A percentile compares a stretch with the other conserved stretches of the same genome.
These are phyloP conservation scores for Calosoma granatense DNA, from an alignment of 1,140 invertebrate species.

Conservation along the genomic window DNA sequence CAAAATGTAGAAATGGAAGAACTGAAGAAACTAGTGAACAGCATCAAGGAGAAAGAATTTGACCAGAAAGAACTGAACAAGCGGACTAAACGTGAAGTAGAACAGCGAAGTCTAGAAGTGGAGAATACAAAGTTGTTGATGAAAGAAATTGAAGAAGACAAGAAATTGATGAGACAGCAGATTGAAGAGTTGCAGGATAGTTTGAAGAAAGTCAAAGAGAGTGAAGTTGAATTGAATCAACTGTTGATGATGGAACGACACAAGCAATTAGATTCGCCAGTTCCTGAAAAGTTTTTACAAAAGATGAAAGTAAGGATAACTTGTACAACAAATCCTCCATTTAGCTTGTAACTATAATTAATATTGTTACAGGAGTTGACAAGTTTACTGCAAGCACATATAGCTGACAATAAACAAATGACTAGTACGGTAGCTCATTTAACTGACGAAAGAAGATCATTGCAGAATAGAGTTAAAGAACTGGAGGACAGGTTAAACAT, in stretches of 20 bases:
- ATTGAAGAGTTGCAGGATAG: slow-evolving; percentile 20
- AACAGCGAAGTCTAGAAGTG: slow-evolving; percentile 35
- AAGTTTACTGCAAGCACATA: slow-evolving; percentile 34
- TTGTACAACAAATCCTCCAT: not conserved
- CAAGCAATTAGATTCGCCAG: slow-evolving; percentile 13
- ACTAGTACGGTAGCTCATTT: slow-evolving; percentile 38
- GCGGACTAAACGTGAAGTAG: slow-evolving; percentile 37
- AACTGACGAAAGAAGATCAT: slow-evolving; percentile 33
- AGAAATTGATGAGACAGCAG: slow-evolving; percentile 22
- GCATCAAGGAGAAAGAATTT: slow-evolving; percentile 28
- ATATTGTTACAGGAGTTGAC: slow-evolving; percentile 40
- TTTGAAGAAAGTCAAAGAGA: slow-evolving; percentile 18
- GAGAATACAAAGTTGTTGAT: slow-evolving; percentile 32
- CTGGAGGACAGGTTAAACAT: slow-evolving; percentile 24
- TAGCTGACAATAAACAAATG: slow-evolving; percentile 41
- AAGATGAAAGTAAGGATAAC: slow-evolving; percentile 34
- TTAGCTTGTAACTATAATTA: not conserved
- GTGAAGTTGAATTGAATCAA: slow-evolving; percentile 17
- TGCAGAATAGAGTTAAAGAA: slow-evolving; percentile 35
- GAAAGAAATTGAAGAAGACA: slow-evolving; percentile 30
- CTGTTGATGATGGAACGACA: slow-evolving; percentile 21
- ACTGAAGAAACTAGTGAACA: slow-evolving; percentile 35
- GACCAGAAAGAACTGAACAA: slow-evolving; percentile 30
- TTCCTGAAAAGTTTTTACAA: slow-evolving; percentile 37
- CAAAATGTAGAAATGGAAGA: slow-evolving; percentile 42